phyloP scores from a whole-genome alignment of 2,113 vertebrate species.

The Chloropsis hardwickii region DNA sequence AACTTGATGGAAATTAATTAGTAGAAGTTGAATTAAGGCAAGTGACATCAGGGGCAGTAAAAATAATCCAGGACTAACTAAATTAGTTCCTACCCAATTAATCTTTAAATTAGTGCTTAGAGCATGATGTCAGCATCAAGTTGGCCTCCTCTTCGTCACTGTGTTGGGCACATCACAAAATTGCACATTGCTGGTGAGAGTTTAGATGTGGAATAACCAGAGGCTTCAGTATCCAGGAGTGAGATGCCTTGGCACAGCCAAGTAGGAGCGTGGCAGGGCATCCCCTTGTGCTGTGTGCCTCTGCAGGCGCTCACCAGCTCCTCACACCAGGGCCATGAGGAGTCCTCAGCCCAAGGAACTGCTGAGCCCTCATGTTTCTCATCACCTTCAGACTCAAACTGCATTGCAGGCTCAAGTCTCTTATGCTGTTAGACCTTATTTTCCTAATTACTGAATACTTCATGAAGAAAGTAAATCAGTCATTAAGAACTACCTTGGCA shows the following conservation, averaged over 20 bases:
- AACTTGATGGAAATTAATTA: not conserved
- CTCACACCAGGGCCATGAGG: not conserved
- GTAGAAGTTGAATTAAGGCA: not conserved
- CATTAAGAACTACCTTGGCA: not conserved
- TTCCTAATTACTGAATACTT: not conserved
- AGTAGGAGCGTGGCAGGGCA: not conserved
- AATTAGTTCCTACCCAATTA: not conserved
- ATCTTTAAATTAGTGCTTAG: not conserved
- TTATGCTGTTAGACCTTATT: not conserved
- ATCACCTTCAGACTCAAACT: not conserved
- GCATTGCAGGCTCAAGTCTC: not conserved
- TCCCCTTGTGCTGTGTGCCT: not conserved
- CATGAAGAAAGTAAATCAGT: not conserved
- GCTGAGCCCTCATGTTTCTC: not conserved
- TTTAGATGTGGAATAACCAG: not conserved
- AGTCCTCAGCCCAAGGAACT: not conserved
- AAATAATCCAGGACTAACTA: not conserved
- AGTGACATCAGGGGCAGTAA: not conserved
- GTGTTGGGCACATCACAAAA: not conserved
- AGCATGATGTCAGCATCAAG: not conserved
- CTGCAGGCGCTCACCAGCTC: not conserved
- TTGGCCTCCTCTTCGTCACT: not conserved
- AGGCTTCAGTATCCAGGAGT: not conserved
- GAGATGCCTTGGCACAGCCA: not conserved
- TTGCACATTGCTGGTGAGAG: fast-evolving